Conservation (phyloP, 2,888 invertebrate genomes). For the Drosophila atripex region DNA sequence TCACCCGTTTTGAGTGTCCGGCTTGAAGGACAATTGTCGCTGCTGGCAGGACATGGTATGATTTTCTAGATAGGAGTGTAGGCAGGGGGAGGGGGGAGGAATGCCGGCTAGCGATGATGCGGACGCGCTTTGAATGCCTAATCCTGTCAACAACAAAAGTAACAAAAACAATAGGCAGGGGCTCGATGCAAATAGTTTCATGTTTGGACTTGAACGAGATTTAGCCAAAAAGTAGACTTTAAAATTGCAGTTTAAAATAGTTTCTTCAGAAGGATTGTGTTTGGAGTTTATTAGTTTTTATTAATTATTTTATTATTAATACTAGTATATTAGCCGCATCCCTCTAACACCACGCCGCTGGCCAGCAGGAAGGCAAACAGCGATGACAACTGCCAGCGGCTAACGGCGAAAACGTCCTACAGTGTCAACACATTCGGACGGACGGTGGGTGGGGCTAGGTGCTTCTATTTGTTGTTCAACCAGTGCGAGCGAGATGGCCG, state of each 20-base stretch:
- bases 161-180: neutral
- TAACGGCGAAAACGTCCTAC: conserved; percentile 32
- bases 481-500: neutral
- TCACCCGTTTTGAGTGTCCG: conserved; percentile 4
- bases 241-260: neutral
- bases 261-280: neutral
- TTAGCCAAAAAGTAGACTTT: neutral
- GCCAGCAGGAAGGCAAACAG: conserved; percentile 34
- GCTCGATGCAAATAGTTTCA: neutral
- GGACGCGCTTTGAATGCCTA: conserved; percentile 60
- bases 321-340: neutral
- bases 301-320: neutral
- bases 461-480: neutral
- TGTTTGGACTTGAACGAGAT: neutral
- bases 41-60: conserved; percentile 16
- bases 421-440: conserved; percentile 45
- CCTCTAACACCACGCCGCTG: neutral
- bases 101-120: conserved; percentile 19
- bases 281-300: neutral
- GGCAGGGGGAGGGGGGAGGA: conserved; percentile 21
- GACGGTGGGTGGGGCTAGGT: neutral
- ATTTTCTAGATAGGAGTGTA: too few relatives aligned
- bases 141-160: conserved; percentile 44
- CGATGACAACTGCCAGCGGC: conserved; percentile 35
- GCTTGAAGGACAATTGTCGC: conserved; percentile 42